A percentile compares a stretch with the other conserved stretches of the same genome.
Evolutionary conservation across 2,113 vertebrate species (phyloP).

Genomic region (Rattus norvegicus): DNA sequence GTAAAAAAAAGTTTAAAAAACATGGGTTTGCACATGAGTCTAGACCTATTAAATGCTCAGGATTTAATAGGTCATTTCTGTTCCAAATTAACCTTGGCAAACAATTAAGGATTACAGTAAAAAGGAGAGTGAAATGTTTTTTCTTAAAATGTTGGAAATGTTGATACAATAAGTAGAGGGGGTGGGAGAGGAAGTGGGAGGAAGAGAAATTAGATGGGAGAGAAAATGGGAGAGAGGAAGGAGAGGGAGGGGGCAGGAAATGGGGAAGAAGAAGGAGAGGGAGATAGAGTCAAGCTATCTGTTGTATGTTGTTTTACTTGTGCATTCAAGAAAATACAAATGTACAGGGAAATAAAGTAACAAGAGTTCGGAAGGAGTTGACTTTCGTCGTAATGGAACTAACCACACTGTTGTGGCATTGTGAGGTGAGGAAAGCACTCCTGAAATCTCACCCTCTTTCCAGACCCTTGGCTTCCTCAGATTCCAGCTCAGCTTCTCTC

Average conservation of each 20-base stretch:
- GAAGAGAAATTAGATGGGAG: background rate
- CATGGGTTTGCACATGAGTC: background rate
- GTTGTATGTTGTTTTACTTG: background rate
- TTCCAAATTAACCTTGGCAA: background rate
- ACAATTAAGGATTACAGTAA: background rate
- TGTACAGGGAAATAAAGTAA: background rate
- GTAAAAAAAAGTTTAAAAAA: constrained; percentile 34
- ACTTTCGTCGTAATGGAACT: constrained; percentile 6
- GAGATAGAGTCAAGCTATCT: background rate
- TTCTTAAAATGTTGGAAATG: background rate
- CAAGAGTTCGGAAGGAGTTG: background rate
- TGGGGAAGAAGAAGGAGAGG: no score
- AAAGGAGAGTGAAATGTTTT: background rate
- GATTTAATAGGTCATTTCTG: background rate
- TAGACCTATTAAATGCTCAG: background rate
- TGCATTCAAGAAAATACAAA: background rate
- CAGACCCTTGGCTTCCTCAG: background rate
- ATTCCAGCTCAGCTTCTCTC: background rate
- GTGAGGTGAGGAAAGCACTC: background rate
- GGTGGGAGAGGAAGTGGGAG: background rate
- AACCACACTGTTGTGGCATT: background rate
- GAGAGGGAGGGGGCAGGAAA: background rate
- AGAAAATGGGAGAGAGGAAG: background rate
- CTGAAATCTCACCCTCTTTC: background rate
- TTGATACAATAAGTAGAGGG: background rate